Evolutionary conservation across 2,888 invertebrate species (phyloP).

Genomic region (Tanypteryx hageni): DNA sequence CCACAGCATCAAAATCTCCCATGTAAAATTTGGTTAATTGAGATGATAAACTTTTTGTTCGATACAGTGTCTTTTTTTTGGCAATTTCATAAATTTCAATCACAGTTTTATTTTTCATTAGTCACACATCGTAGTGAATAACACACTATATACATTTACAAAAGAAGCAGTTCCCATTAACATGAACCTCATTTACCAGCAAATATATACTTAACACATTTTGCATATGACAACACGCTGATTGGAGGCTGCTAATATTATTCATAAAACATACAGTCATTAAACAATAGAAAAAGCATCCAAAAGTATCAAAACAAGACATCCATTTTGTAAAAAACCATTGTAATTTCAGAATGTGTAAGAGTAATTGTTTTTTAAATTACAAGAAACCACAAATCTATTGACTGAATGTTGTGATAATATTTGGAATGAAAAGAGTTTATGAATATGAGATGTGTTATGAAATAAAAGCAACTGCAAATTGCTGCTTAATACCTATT

Average conservation of each 20-base stretch:
- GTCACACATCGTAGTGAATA: background rate
- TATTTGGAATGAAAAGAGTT: background rate
- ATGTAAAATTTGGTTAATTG: too few species aligned
- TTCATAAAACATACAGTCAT: background rate
- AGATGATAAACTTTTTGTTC: too few species aligned
- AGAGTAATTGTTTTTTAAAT: background rate
- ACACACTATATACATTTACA: background rate
- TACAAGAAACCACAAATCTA: background rate
- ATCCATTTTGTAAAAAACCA: background rate
- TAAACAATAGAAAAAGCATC: background rate
- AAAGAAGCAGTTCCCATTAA: background rate
- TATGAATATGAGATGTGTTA: background rate
- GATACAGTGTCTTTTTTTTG: background rate
- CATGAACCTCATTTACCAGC: too few species aligned
- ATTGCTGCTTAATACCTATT: background rate
- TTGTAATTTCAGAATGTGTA: background rate
- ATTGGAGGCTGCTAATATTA: background rate
- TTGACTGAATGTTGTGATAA: background rate
- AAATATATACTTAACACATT: background rate
- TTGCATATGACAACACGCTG: background rate
- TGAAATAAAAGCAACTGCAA: background rate
- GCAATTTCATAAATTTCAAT: constrained; percentile 19
- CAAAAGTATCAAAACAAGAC: background rate
- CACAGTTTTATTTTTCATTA: constrained; percentile 14
- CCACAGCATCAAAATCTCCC: too few species aligned